Base-by-base conservation (phyloP, 2,888 invertebrate genomes). In the Yponomeuta malinellus region DNA sequence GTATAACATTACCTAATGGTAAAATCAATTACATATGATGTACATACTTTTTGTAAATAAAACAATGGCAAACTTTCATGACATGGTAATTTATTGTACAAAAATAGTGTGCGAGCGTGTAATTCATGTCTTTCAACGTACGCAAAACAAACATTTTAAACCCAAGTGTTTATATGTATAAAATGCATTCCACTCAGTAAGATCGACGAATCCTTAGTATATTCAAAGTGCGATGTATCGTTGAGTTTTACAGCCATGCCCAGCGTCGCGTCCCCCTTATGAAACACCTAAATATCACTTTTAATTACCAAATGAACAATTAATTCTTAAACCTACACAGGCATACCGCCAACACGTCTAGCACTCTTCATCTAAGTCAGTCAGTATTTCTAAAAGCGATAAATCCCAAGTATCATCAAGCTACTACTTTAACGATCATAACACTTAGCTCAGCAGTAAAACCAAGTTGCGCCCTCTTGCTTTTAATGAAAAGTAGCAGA, bases 101-200 rank as follows among this genome's bases (percentile, higher is more conserved):
- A 92, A 92, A 92, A 92, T 92, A 92, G 89, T 90, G 91, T 90
- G 91, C 90, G 90, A 89, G 90, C 88, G 88, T 87, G 88, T 87
- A 87, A 88, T 86, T 87, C 90, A 88, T 89, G 88, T 84, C 83
- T 88, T 88, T 86, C 86, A 86, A 89, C 88, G 84, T 86, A 88
- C 89, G 91, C 90, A 63, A 88, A 89, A 90, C 90, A 88, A 89
- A 88, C 84, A 85, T 78, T 86, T 59, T 86, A 87, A 88, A 87
- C 80, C 85, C 88, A 88, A 79, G 77, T 83, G 76, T 81, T 84
- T 86, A 15, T 86, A 88, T 88, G 85, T 90, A 92, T 90, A 92
- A 92, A 91, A 91, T 91, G 91, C 91, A 90, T 87, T 87, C 52
- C 90, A 90, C 88, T 87, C 90, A 85, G 85, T 89, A 88, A 83